Conservation (phyloP, 2,797 vertebrate species). For the Miichthys miiuy region DNA sequence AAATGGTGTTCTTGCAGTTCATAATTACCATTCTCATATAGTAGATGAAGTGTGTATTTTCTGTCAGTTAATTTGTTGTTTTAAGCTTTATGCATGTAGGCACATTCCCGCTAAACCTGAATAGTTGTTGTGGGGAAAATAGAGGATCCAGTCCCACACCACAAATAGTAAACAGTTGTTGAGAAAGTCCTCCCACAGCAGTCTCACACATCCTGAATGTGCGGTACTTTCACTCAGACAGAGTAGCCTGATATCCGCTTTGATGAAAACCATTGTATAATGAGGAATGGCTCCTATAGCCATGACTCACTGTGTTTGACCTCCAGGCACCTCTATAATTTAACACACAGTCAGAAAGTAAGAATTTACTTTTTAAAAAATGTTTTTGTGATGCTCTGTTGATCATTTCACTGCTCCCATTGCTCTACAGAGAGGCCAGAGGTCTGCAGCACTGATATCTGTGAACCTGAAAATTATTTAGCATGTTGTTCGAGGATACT, state of each 20-base stretch:
- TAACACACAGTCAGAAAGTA: slow-evolving; percentile 12
- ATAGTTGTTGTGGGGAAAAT: slow-evolving; percentile 46
- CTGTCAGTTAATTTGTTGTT: background rate
- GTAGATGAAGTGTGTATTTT: background rate
- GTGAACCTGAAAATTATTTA: background rate
- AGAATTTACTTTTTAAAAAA: background rate
- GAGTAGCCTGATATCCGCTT: slow-evolving; percentile 34
- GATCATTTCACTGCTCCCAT: slow-evolving; percentile 6
- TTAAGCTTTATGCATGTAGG: slow-evolving; percentile 15
- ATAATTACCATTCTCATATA: background rate
- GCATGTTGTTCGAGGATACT: background rate
- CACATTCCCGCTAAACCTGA: slow-evolving; percentile 38
- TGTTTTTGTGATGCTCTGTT: slow-evolving; percentile 12
- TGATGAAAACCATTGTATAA: slow-evolving; percentile 57
- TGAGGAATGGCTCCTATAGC: slow-evolving; percentile 43
- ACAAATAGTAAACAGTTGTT: slow-evolving; percentile 74
- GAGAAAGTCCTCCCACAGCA: slow-evolving; percentile 40
- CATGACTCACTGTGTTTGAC: slow-evolving; percentile 44
- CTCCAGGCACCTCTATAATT: slow-evolving; percentile 22
- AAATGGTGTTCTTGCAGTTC: background rate
- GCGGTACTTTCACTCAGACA: slow-evolving; percentile 23
- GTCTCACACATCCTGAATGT: slow-evolving; percentile 27
- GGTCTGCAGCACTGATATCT: background rate
- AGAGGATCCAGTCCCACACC: slow-evolving; percentile 43
- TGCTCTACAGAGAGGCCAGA: background rate